These are phyloP conservation scores for Sebastes minor DNA, from an alignment of 2,797 vertebrate species.

Conservation along the genomic window DNA sequence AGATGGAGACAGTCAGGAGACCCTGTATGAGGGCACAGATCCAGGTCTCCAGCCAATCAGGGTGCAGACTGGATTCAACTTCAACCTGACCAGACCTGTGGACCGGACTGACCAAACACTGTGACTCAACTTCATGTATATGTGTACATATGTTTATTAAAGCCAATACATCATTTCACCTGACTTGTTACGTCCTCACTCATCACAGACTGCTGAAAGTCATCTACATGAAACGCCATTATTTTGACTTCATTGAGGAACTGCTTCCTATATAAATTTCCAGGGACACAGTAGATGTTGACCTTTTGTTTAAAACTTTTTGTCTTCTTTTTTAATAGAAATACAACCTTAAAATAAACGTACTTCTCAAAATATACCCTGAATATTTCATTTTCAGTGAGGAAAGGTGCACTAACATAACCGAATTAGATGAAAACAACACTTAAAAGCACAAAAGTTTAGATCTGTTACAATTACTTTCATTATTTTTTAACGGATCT, in stretches of 20 bases:
- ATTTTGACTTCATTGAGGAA: not conserved
- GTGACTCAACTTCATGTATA: not conserved
- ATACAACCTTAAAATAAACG: not conserved
- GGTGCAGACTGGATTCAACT: conserved; percentile 46
- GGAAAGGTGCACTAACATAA: not conserved
- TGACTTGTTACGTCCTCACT: not conserved
- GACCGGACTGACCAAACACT: not conserved
- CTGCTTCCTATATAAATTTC: not conserved
- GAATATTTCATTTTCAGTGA: not conserved
- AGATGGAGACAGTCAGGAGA: conserved; percentile 32
- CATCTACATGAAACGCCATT: not conserved
- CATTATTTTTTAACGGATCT: no score
- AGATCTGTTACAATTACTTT: not conserved
- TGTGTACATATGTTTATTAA: not conserved
- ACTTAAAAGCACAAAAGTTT: not conserved
- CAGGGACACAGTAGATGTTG: fast-evolving
- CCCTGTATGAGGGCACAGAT: conserved; percentile 50
- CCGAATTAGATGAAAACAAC: not conserved
- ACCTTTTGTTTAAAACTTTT: not conserved
- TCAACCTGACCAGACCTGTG: not conserved
- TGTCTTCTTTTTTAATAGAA: not conserved
- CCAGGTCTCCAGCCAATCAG: conserved; percentile 68
- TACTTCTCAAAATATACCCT: no score
- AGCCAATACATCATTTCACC: not conserved
- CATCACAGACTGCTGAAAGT: not conserved